Conservation (phyloP, 2,113 vertebrate genomes). For the Tonatia bakeri region DNA sequence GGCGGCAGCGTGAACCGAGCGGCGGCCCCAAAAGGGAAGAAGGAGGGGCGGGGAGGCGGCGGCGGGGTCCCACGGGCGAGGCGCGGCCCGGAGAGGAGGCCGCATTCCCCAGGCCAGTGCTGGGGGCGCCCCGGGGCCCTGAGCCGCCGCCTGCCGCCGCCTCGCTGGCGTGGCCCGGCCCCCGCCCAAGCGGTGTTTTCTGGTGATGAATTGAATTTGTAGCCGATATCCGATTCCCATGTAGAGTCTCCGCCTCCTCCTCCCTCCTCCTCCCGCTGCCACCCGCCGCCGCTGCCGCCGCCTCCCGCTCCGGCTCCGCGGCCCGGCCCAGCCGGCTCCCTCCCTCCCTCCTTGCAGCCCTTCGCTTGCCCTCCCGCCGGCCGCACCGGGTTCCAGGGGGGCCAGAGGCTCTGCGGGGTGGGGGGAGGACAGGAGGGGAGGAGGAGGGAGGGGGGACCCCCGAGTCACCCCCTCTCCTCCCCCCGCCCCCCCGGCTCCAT, state of each 20-base stretch:
- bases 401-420: slow-evolving; percentile 65
- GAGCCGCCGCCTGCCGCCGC: background rate
- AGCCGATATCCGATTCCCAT: slow-evolving; percentile 70
- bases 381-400: slow-evolving; percentile 52
- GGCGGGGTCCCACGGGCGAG: background rate
- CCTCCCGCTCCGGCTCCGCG: slow-evolving; percentile 66
- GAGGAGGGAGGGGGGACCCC: slow-evolving; percentile 74
- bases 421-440: slow-evolving; percentile 74
- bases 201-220: slow-evolving; percentile 69
- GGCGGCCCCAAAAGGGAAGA: background rate
- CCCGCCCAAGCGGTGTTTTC: slow-evolving; percentile 47
- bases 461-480: slow-evolving; percentile 72
- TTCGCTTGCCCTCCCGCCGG: slow-evolving; percentile 59
- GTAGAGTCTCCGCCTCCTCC: slow-evolving; percentile 73
- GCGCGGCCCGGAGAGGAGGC: background rate
- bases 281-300: slow-evolving; percentile 41
- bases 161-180: background rate
- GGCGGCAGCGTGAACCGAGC: background rate
- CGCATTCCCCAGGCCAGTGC: background rate
- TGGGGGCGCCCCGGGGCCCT: background rate
- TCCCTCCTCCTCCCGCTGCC: slow-evolving; percentile 25
- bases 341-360: slow-evolving; percentile 52
- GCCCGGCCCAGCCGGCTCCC: slow-evolving; percentile 67
- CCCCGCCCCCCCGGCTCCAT: slow-evolving; percentile 71
- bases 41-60: slow-evolving; percentile 39